phyloP scores from a whole-genome alignment of 92 coral and sea anemone genomes.

The Siderastrea siderea region DNA sequence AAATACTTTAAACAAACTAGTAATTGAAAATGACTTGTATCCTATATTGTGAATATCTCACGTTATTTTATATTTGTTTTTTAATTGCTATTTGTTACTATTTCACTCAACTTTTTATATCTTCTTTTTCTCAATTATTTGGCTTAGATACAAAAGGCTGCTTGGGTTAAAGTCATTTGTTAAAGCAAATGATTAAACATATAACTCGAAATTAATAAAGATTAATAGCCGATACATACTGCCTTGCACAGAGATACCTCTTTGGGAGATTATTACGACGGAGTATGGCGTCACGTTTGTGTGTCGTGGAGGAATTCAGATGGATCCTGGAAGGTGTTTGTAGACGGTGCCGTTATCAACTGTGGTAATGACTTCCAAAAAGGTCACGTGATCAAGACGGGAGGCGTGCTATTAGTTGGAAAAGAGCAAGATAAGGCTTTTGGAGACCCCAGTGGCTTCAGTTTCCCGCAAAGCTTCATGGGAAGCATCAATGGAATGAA shows the following conservation, averaged over 20 bases:
- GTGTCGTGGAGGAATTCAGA: neutral
- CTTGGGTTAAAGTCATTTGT: no score
- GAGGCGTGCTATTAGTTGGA: conserved; percentile 10
- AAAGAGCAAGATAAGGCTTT: conserved; percentile 10
- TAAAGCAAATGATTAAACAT: no score
- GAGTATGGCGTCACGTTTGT: conserved; percentile 5
- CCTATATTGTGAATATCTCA: no score
- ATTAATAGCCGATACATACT: neutral
- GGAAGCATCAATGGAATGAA: conserved; percentile 33
- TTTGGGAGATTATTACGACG: conserved; percentile 3
- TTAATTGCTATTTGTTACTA: no score
- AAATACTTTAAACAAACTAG: no score
- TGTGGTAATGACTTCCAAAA: neutral
- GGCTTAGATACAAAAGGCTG: no score
- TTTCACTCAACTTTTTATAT: no score
- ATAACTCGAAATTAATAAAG: neutral
- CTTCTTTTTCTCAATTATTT: no score
- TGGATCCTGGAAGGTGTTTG: conserved; percentile 1
- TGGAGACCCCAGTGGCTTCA: neutral
- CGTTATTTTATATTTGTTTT: no score
- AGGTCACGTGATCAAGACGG: neutral
- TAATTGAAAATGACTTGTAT: no score
- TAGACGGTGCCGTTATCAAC: neutral
- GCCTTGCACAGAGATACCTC: neutral
- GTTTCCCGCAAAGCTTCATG: neutral